Conservation (phyloP, 2,888 invertebrate genomes). For the Melinaea menophilus region DNA sequence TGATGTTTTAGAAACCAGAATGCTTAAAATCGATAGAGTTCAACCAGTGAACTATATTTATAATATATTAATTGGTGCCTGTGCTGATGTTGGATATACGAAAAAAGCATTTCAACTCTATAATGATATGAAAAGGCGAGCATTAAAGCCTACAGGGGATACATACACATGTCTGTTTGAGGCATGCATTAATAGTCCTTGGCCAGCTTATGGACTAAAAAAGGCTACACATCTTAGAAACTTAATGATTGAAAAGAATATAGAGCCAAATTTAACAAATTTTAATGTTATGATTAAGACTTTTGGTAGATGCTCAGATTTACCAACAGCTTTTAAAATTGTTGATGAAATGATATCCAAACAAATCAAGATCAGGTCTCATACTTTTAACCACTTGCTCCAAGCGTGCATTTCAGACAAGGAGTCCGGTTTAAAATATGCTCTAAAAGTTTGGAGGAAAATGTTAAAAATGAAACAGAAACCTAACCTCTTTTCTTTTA, state of each 20-base stretch:
- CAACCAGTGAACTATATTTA: slow-evolving; percentile 89
- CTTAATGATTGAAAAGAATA: slow-evolving; percentile 82
- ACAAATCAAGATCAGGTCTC: slow-evolving; percentile 77
- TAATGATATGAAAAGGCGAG: slow-evolving; percentile 88
- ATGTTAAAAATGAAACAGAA: slow-evolving; percentile 81
- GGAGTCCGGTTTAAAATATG: slow-evolving; percentile 88
- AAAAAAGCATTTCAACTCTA: slow-evolving; percentile 91
- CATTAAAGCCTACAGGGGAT: slow-evolving; percentile 81
- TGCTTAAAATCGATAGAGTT: slow-evolving; percentile 86
- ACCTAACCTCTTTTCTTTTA: slow-evolving; percentile 86
- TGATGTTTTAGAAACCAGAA: slow-evolving; percentile 85
- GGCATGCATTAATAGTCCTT: slow-evolving; percentile 90
- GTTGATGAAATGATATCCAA: slow-evolving; percentile 90
- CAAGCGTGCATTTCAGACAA: slow-evolving; percentile 90
- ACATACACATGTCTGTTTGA: slow-evolving; percentile 93
- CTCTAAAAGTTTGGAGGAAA: slow-evolving; percentile 91
- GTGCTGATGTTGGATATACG: slow-evolving; percentile 89
- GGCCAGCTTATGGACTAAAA: slow-evolving; percentile 81
- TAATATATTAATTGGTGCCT: slow-evolving; percentile 88
- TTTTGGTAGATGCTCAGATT: slow-evolving; percentile 89
- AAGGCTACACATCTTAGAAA: slow-evolving; percentile 82
- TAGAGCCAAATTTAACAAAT: slow-evolving; percentile 84
- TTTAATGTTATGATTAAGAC: slow-evolving; percentile 96
- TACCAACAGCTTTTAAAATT: slow-evolving; percentile 86
- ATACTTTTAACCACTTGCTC: slow-evolving; percentile 87